Conservation (phyloP, 1,140 invertebrate genomes). For the Sarcophaga peregrina region DNA sequence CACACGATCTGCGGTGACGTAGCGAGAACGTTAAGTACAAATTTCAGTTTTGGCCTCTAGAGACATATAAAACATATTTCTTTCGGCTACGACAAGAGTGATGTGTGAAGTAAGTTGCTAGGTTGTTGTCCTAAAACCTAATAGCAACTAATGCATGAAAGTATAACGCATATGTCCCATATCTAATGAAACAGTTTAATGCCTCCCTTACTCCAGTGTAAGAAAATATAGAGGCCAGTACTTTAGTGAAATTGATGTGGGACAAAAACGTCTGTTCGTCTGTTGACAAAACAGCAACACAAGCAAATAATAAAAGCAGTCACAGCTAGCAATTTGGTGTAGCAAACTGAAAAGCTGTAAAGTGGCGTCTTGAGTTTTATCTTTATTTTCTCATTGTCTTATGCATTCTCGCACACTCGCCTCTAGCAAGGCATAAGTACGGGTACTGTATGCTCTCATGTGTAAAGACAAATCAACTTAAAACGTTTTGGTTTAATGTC, state of each 20-base stretch:
- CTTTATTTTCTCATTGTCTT: neutral
- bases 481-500: conserved; percentile 12
- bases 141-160: too few species aligned
- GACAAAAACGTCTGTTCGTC: neutral
- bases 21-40: too few species aligned
- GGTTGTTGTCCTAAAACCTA: too few species aligned
- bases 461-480: conserved; percentile 27
- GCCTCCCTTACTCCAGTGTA: neutral
- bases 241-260: neutral
- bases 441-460: neutral
- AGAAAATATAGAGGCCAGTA: neutral
- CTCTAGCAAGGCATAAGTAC: neutral
- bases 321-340: neutral
- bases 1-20: too few species aligned
- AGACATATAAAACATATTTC: too few species aligned
- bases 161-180: too few species aligned
- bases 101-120: too few species aligned
- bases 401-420: neutral
- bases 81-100: too few species aligned
- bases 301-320: neutral
- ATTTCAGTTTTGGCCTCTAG: too few species aligned
- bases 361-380: conserved; percentile 14
- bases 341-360: neutral
- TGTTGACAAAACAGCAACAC: too few species aligned
- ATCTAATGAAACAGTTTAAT: too few species aligned